These are phyloP conservation scores for Taeniopygia guttata DNA, from an alignment of 2,797 vertebrate species.

Conservation along the genomic window DNA sequence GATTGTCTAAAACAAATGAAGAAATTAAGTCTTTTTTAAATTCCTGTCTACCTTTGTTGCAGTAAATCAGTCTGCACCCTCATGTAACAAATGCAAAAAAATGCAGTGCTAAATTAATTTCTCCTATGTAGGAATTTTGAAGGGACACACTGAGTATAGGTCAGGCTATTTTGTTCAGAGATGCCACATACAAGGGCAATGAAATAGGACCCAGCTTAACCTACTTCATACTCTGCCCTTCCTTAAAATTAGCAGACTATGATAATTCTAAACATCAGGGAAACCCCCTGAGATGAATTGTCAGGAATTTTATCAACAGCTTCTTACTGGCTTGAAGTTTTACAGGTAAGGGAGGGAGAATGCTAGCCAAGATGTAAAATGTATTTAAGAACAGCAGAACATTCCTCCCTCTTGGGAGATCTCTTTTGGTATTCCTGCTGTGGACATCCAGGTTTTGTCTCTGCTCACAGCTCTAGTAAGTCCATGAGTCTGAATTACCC, in stretches of 20 bases:
- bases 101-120: background rate
- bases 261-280: background rate
- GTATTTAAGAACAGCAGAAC: background rate
- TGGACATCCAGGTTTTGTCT: background rate
- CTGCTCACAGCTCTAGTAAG: background rate
- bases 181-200: background rate
- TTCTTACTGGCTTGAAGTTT: background rate
- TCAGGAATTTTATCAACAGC: background rate
- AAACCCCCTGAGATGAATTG: background rate
- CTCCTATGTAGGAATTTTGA: background rate
- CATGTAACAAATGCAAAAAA: background rate
- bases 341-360: background rate
- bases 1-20: background rate
- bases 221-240: background rate
- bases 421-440: background rate
- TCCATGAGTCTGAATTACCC: background rate
- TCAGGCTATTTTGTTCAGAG: background rate
- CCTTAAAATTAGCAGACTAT: background rate
- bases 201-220: background rate
- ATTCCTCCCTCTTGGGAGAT: background rate
- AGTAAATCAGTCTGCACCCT: background rate
- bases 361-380: background rate
- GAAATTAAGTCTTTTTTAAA: background rate
- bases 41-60: background rate
- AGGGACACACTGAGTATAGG: background rate